phyloP scores from a whole-genome alignment of 2,888 invertebrate genomes.

The Candidula unifasciata region DNA sequence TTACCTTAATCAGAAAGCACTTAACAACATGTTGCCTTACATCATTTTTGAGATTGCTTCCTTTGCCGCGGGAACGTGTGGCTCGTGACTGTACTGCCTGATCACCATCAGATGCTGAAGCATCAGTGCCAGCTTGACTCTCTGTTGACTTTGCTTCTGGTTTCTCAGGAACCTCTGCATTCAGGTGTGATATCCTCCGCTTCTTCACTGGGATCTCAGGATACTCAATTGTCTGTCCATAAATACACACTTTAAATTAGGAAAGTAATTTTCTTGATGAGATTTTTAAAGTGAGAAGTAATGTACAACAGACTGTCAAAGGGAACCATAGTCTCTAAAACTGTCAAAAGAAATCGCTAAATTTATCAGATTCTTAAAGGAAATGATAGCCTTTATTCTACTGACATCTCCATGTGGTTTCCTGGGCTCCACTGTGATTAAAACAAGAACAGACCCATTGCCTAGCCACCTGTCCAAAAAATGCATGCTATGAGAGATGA shows the following conservation, averaged over 20 bases:
- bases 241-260: background rate
- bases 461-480: no score
- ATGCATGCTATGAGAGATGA: no score
- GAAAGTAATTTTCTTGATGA: background rate
- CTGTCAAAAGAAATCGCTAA: no score
- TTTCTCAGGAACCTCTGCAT: conserved; percentile 53
- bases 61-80: conserved; percentile 40
- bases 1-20: no score
- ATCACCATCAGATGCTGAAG: background rate
- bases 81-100: background rate
- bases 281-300: background rate
- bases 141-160: conserved; percentile 48
- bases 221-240: conserved; percentile 41
- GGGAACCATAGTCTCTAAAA: no score
- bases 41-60: conserved; percentile 52
- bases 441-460: no score
- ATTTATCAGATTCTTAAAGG: no score
- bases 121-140: background rate
- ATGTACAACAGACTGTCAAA: no score
- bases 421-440: no score
- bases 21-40: background rate
- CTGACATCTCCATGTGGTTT: no score
- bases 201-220: conserved; percentile 51
- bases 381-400: no score
- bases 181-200: conserved; percentile 45